Base-by-base conservation (phyloP, 2,113 vertebrate species). In the Lagopus muta region DNA sequence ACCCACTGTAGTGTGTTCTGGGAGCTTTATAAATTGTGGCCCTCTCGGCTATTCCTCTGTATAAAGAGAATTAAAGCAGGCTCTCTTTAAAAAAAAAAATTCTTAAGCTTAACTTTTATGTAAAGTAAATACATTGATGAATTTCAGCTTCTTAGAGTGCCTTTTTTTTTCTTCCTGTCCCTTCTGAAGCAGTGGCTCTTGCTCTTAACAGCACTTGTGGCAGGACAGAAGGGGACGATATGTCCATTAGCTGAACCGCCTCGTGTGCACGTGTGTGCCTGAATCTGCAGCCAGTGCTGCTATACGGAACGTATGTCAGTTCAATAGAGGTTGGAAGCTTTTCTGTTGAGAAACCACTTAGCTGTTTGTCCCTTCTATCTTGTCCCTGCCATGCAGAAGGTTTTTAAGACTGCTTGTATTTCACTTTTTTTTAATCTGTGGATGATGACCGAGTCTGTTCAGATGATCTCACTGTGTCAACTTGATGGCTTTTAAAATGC, bases 191-290 rank as follows among this genome's bases (percentile, higher is more conserved):
- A 36, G 47, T n/a, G 45, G 5, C 30, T 80, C 22, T 73, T n/a
- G 6, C 42, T 60, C 52, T 32, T 60, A 18, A 13, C 21, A 38
- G 83, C 8, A 11, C 19, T 2, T 4, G 8, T 71, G 60, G 57
- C 0, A 1, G 25, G 42, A 50, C 60, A 83, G 55, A 62, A 45
- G 70, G 55, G 45, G 61, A 45, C 47, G 55, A 8, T 20, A 2
- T 0, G 0, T 42, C 2, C 1, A 15, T 27, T 22, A n/a, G 30
- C 89, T 80, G 38, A 54, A 62, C 52, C 38, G 2, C 50, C 38
- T 55, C 16, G 11, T 74, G n/a, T 0, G 0, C 1, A 3, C 11
- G 2, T 3, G 0, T 22, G 36, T 47, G 45, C 27, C 79, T 92
- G 48, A 43, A 70, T 67, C 64, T 58, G 54, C 75, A 76, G 50